Evolutionary conservation across 1,140 invertebrate genomes (phyloP), one percentile per base, ranked within the genome.

Genomic region (Drosophila hydei): DNA sequence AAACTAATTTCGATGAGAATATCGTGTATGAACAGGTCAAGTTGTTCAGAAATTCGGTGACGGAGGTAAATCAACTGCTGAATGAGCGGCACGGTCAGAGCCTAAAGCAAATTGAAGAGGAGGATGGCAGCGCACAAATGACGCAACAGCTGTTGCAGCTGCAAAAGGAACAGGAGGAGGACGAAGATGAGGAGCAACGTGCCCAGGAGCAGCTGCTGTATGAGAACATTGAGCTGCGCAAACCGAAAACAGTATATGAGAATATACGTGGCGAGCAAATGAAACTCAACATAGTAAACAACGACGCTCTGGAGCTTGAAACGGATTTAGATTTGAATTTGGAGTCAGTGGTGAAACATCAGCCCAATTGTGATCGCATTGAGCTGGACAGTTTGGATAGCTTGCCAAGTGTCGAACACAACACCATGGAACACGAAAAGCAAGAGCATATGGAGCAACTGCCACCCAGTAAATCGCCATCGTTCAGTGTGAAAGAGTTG

Each of bases 11-110:
- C 45, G 90, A 91, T 70, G 91, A 92, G 58, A 72, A 89, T 48
- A 94, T 93, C 33, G 94, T 96, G 0, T 96, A 96, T 78, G 95
- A 95, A 75, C 95, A 96, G 92, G 95, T 96, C 0, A 96, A 95
- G 76, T 94, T 95, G 74, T 95, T 96, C 64, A 93, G 94, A 33
- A 93, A 94, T 73, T 95, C 95, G 16, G 94, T 96, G 50, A 94
- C 95, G 56, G 95, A 96, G 91, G 94, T 96, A 0, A 96, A 96
- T 88, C 94, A 95, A 25, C 91, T 96, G 70, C 54, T 91, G 0
- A 87, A 67, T 19, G 87, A 91, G 40, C 56, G 77, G n/a, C 52
- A 78, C 7, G 60, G 65, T 21, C 59, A 74, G 23, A 77, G 74
- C 47, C 73, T 90, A 0, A 90, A 81, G 47, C 83, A 90, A 50